These are phyloP conservation scores for Polypterus bichir DNA, from an alignment of 2,113 vertebrate species.

Conservation along the genomic window DNA sequence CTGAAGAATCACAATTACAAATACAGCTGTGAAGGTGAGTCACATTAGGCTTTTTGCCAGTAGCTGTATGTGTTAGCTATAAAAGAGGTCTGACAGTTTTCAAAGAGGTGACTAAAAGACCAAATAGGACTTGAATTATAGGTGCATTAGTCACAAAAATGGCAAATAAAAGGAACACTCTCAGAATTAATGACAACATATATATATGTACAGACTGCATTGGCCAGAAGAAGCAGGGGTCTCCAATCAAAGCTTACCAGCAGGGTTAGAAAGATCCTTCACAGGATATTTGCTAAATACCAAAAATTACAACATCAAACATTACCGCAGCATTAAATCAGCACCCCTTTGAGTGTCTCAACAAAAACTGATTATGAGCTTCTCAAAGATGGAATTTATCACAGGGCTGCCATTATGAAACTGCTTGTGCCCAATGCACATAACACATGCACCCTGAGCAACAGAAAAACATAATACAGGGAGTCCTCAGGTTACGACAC, in stretches of 20 bases:
- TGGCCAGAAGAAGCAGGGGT: not conserved
- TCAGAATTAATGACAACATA: no score
- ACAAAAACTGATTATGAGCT: not conserved
- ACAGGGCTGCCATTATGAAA: not conserved
- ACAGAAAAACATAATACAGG: not conserved
- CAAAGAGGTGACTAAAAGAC: no score
- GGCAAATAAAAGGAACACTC: no score
- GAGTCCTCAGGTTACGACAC: not conserved
- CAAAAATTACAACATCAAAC: not conserved
- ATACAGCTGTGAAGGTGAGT: no score
- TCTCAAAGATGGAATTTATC: not conserved
- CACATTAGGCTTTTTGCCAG: no score
- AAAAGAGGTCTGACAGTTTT: no score
- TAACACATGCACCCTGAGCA: not conserved
- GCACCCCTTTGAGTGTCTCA: not conserved
- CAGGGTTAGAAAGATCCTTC: not conserved
- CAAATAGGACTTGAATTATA: no score
- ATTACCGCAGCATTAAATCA: not conserved
- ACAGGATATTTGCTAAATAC: not conserved
- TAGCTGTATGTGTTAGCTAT: no score
- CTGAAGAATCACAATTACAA: no score
- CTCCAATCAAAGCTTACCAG: not conserved
- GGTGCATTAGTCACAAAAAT: no score
- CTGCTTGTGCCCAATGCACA: not conserved
- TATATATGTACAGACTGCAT: not conserved